These are phyloP conservation scores for Xenentodon cancila DNA, from an alignment of 2,797 vertebrate species.

Conservation along the genomic window DNA sequence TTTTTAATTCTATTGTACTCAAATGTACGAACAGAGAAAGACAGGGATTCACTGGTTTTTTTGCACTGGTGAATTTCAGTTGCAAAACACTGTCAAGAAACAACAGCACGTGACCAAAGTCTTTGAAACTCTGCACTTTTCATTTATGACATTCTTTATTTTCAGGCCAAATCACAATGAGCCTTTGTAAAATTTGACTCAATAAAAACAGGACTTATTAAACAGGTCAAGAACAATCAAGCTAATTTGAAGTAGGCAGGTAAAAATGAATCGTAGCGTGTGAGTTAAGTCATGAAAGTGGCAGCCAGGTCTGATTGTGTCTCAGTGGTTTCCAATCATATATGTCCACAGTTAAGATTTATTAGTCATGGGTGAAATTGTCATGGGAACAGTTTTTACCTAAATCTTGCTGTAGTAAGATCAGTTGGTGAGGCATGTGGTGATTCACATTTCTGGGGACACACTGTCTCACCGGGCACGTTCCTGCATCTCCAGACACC, in stretches of 20 bases:
- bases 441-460: slow-evolving; percentile 57
- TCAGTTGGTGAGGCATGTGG: slow-evolving; percentile 13
- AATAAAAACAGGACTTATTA: too few species aligned
- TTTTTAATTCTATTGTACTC: too few species aligned
- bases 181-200: too few species aligned
- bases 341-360: slow-evolving; percentile 39
- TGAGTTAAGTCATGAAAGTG: slow-evolving; percentile 31
- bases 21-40: too few species aligned
- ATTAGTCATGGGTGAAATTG: slow-evolving; percentile 38
- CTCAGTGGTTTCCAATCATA: slow-evolving; percentile 44
- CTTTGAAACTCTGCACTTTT: slow-evolving; percentile 14
- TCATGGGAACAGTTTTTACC: slow-evolving; percentile 28
- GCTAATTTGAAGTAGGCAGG: slow-evolving; percentile 29
- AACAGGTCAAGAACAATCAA: slow-evolving; percentile 20
- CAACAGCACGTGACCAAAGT: slow-evolving; percentile 1
- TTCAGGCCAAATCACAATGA: slow-evolving; percentile 8
- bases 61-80: not conserved
- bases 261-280: slow-evolving; percentile 26
- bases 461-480: slow-evolving; percentile 51
- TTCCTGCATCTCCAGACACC: slow-evolving; percentile 76
- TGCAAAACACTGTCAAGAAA: not conserved
- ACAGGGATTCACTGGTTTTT: too few species aligned
- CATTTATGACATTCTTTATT: slow-evolving; percentile 22
- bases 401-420: slow-evolving; percentile 23
- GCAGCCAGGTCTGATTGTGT: slow-evolving; percentile 37